Conservation (phyloP, 35 echinoderm and acorn worm genomes). For the Strongylocentrotus purpuratus region DNA sequence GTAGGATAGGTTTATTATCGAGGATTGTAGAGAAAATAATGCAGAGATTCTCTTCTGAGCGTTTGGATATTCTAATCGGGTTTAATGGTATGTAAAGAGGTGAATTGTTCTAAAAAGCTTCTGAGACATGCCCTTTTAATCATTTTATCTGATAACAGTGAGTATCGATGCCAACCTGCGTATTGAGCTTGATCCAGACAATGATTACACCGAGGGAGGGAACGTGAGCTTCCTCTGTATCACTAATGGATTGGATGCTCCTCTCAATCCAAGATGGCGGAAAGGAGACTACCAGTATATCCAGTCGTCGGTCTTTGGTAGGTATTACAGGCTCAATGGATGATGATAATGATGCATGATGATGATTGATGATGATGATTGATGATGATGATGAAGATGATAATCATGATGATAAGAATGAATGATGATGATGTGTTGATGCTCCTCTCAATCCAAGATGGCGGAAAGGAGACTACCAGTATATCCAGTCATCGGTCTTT, state of each 20-base stretch:
- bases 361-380: neutral
- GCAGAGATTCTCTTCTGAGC: no score
- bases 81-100: no score
- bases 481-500: neutral
- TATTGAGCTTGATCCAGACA: slow-evolving; percentile 60
- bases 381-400: neutral
- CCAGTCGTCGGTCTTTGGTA: slow-evolving; percentile 26
- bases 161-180: slow-evolving; percentile 33
- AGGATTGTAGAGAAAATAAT: no score
- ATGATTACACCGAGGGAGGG: slow-evolving; percentile 58
- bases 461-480: slow-evolving; percentile 47
- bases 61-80: no score
- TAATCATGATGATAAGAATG: neutral
- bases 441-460: slow-evolving; percentile 62
- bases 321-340: neutral
- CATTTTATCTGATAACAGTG: neutral
- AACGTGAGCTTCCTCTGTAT: slow-evolving; percentile 73
- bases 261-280: slow-evolving; percentile 69
- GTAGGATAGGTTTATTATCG: no score
- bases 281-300: slow-evolving; percentile 42
- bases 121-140: neutral
- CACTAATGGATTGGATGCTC: slow-evolving; percentile 75
- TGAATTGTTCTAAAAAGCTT: neutral
- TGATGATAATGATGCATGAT: neutral
- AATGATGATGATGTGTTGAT: no score